Conservation (phyloP, 2,797 vertebrate genomes). For the Mormyrops boulengeri region DNA sequence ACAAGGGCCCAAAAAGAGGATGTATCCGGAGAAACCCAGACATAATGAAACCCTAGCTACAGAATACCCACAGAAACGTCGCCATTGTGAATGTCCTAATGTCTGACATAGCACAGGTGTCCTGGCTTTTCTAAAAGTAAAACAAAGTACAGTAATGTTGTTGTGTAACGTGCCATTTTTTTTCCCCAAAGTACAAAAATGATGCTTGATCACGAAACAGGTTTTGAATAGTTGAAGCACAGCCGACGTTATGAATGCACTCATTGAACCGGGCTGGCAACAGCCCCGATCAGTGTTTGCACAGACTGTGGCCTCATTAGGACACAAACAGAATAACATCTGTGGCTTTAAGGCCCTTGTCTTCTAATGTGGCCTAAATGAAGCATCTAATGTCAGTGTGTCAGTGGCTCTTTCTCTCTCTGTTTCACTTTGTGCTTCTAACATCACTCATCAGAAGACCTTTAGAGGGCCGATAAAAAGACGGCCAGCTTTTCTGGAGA, state of each 20-base stretch:
- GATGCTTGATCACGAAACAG: not conserved
- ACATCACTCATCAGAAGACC: not conserved
- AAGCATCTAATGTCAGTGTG: not conserved
- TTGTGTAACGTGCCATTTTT: not conserved
- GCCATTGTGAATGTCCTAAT: not conserved
- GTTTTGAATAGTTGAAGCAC: not conserved
- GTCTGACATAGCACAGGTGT: not conserved
- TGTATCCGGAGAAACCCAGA: not conserved
- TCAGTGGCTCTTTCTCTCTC: not conserved
- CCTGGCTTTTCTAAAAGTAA: not conserved
- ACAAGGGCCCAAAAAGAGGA: not conserved
- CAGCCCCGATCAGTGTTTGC: not conserved
- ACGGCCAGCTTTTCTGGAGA: not conserved
- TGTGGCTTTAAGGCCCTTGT: not conserved
- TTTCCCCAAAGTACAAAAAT: not conserved
- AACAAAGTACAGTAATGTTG: not conserved
- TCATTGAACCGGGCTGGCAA: not conserved
- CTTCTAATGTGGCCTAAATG: not conserved
- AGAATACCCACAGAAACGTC: not conserved
- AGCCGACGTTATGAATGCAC: not conserved
- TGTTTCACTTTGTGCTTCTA: not conserved
- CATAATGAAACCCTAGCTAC: not conserved
- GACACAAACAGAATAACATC: not conserved
- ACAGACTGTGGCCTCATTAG: slow-evolving; percentile 9
- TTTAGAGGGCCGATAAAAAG: not conserved